Conservation (phyloP, 2,113 vertebrate species). For the Heteronetta atricapilla region DNA sequence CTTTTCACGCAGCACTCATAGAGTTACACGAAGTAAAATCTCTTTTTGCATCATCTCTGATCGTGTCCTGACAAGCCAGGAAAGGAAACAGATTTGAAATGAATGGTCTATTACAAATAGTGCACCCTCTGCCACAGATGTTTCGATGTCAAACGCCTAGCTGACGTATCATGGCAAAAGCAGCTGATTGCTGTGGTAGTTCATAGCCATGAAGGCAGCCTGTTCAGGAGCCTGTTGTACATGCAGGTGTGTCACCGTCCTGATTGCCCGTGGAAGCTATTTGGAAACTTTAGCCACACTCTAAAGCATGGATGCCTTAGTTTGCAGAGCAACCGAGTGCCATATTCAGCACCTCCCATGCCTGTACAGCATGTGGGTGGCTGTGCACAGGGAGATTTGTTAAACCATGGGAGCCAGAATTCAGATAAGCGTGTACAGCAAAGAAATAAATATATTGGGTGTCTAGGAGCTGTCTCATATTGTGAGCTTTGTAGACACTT, state of each 20-base stretch:
- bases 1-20: not conserved
- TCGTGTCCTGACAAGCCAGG: not conserved
- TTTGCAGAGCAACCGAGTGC: not conserved
- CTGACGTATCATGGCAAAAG: not conserved
- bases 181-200: not conserved
- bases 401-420: not conserved
- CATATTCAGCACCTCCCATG: not conserved
- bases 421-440: not conserved
- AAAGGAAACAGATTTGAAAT: not conserved
- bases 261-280: not conserved
- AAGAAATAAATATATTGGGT: not conserved
- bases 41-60: not conserved
- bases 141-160: not conserved
- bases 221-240: not conserved
- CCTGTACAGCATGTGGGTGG: not conserved
- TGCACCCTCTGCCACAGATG: not conserved
- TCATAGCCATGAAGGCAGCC: not conserved
- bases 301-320: not conserved
- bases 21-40: not conserved
- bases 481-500: not conserved
- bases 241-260: not conserved
- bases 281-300: not conserved
- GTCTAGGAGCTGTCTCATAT: not conserved
- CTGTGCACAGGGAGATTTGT: not conserved
- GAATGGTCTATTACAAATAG: not conserved